Conservation (phyloP, 2,888 invertebrate genomes). For the Tipula helvola region DNA sequence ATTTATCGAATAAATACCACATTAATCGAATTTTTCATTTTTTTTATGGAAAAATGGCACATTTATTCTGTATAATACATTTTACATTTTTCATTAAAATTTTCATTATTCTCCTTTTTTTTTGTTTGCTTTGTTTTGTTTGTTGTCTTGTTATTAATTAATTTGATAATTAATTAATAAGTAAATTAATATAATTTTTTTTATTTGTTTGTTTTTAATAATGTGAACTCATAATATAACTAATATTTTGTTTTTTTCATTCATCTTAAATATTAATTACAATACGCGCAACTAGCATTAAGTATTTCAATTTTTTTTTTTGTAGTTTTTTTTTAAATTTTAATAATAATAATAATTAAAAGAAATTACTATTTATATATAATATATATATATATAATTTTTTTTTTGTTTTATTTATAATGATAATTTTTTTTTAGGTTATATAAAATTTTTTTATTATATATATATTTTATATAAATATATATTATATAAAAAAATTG, state of each 20-base stretch:
- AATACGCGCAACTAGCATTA: conserved; percentile 16
- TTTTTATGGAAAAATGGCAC: conserved; percentile 20
- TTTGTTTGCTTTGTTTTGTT: conserved; percentile 11
- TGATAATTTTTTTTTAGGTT: not conserved
- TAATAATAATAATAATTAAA: conserved; percentile 11
- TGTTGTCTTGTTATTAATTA: conserved; percentile 11
- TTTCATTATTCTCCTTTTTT: conserved; percentile 13
- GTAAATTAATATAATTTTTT: not conserved
- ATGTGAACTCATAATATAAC: not conserved
- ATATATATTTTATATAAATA: not conserved
- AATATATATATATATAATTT: not conserved
- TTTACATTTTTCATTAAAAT: conserved; percentile 13
- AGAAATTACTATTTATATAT: not conserved
- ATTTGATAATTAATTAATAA: not conserved
- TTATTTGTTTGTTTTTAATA: not conserved
- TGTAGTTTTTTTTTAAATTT: not conserved
- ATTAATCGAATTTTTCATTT: not conserved
- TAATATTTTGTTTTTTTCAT: not conserved
- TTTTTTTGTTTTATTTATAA: conserved; percentile 7
- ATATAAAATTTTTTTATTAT: conserved; percentile 1
- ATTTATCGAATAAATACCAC: not conserved
- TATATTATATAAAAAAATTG: not conserved
- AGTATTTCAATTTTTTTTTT: conserved; percentile 11
- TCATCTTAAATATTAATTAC: not conserved
- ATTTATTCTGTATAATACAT: conserved; percentile 19